Percentiles rank a stretch among this genome's conserved stretches.
Evolutionary conservation across 2,113 vertebrate species (phyloP).

Genomic region (Brachyhypopomus gauderio): DNA sequence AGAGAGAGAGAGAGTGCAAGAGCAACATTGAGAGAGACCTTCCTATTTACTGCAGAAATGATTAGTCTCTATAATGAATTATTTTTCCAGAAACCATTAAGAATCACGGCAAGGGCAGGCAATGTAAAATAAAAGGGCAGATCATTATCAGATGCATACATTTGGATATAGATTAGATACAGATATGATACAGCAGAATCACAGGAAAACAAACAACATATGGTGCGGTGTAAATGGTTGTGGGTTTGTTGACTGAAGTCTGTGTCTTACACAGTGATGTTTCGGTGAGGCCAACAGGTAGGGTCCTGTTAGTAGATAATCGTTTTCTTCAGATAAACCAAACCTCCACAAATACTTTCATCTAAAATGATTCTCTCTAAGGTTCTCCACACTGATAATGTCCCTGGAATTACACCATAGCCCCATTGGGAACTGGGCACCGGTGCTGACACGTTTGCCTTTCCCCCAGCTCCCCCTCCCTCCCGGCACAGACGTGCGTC

Average conservation of each 20-base stretch:
- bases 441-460: not conserved
- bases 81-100: slow-evolving; percentile 16
- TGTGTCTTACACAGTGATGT: not conserved
- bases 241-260: slow-evolving; percentile 12
- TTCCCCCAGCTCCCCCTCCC: not conserved
- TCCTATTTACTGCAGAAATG: slow-evolving; percentile 18
- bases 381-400: not conserved
- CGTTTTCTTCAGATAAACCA: not conserved
- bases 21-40: not conserved
- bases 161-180: not conserved
- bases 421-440: slow-evolving; percentile 5
- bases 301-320: not conserved
- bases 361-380: not conserved
- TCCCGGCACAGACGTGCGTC: not conserved
- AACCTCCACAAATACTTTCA: not conserved
- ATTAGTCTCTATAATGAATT: not conserved
- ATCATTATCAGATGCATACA: slow-evolving; percentile 14
- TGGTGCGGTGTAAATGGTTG: not conserved
- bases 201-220: not conserved
- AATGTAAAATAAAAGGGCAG: slow-evolving; percentile 14
- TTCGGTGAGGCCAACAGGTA: not conserved
- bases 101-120: slow-evolving; percentile 6
- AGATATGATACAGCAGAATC: not conserved
- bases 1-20: not conserved
- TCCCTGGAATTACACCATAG: not conserved